Evolutionary conservation across 1,140 invertebrate genomes (phyloP).

Genomic region (Nixonia krombeini): DNA sequence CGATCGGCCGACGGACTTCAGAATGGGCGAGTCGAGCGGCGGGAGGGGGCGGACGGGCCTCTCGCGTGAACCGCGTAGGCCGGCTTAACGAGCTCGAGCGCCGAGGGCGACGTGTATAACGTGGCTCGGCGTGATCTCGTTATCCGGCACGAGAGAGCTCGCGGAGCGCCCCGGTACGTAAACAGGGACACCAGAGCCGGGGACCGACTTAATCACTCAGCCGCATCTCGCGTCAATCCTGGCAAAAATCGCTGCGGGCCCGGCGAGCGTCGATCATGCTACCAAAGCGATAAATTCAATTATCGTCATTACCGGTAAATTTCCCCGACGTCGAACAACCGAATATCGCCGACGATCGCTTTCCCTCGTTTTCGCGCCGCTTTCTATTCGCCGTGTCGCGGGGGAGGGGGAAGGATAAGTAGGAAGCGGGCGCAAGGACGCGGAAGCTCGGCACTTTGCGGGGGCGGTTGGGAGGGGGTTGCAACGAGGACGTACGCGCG

Average conservation of each 20-base stretch:
- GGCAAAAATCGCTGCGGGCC: slow-evolving; percentile 41
- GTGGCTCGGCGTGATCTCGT: slow-evolving; percentile 39
- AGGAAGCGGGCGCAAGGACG: slow-evolving; percentile 24
- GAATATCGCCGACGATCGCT: background rate
- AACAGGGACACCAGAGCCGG: slow-evolving; percentile 36
- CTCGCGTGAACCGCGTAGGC: slow-evolving; percentile 48
- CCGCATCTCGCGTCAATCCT: slow-evolving; percentile 29
- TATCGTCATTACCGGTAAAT: slow-evolving; percentile 49
- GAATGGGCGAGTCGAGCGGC: slow-evolving; percentile 13
- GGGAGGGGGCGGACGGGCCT: slow-evolving; percentile 30
- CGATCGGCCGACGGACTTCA: slow-evolving; percentile 35
- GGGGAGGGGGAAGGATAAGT: no score
- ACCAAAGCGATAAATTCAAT: slow-evolving; percentile 48
- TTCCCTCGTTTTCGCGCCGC: no score
- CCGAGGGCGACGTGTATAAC: slow-evolving; percentile 32
- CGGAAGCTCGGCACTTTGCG: slow-evolving; percentile 24
- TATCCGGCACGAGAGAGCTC: slow-evolving; percentile 26
- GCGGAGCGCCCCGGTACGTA: slow-evolving; percentile 37
- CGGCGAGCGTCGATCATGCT: slow-evolving; percentile 45
- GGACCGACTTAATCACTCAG: slow-evolving; percentile 52
- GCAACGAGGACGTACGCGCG: slow-evolving; percentile 44
- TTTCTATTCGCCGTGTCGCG: no score
- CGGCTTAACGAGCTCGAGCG: slow-evolving; percentile 43
- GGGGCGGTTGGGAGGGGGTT: slow-evolving; percentile 25
- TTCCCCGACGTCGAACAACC: slow-evolving; percentile 30